Conservation (phyloP, 2,113 vertebrate genomes). For the Hystrix brachyura region DNA sequence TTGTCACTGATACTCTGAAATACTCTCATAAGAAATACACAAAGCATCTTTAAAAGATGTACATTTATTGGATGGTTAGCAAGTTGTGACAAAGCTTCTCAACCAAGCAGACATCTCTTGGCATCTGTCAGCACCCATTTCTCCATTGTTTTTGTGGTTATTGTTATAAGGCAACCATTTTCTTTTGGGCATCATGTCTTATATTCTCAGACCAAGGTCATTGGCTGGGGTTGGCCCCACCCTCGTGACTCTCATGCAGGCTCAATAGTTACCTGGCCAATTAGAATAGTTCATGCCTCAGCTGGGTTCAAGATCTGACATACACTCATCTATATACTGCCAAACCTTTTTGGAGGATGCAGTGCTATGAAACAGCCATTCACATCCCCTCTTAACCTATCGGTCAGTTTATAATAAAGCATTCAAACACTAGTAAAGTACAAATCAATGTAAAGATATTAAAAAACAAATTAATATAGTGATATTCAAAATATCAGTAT, state of each 20-base stretch:
- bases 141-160: background rate
- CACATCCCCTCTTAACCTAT: background rate
- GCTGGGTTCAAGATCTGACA: background rate
- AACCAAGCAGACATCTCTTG: background rate
- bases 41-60: background rate
- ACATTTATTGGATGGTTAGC: background rate
- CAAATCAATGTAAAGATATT: background rate
- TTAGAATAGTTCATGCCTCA: accelerated
- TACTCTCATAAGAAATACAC: background rate
- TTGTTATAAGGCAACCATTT: background rate
- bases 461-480: background rate
- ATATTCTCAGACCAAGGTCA: background rate
- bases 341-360: too few species aligned
- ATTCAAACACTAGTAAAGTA: background rate
- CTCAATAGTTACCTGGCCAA: background rate
- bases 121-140: background rate
- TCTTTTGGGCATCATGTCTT: background rate
- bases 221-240: background rate
- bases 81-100: background rate
- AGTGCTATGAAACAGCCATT: accelerated
- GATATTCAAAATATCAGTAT: background rate
- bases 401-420: background rate
- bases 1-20: background rate
- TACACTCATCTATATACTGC: accelerated
- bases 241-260: accelerated